These are phyloP conservation scores for Phainopepla nitens DNA, from an alignment of 2,113 vertebrate species.

Conservation along the genomic window DNA sequence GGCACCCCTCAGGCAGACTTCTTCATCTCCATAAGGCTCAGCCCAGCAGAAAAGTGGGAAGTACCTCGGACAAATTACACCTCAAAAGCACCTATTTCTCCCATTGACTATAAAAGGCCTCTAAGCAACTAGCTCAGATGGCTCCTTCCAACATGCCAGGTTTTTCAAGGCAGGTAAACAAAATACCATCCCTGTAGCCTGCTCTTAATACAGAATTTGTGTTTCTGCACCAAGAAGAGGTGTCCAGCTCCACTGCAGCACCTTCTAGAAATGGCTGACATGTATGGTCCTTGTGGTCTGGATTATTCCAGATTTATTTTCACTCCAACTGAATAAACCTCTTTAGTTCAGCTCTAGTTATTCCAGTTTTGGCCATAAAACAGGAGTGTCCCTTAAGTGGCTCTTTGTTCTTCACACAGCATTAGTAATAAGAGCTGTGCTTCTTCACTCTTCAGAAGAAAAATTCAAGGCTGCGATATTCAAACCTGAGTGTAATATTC, in stretches of 20 bases:
- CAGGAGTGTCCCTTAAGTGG: neutral
- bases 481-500: neutral
- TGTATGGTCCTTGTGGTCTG: neutral
- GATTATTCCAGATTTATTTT: neutral
- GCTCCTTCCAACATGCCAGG: neutral
- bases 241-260: neutral
- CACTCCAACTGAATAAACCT: neutral
- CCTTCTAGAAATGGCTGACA: neutral
- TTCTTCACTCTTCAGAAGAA: neutral
- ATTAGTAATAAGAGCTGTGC: neutral
- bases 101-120: neutral
- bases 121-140: neutral
- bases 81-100: neutral
- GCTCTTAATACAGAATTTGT: neutral
- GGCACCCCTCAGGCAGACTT: neutral
- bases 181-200: neutral
- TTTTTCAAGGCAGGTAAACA: neutral
- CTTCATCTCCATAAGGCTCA: neutral
- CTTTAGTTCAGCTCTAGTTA: neutral
- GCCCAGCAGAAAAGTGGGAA: neutral
- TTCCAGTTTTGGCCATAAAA: neutral
- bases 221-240: neutral
- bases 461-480: neutral
- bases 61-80: neutral
- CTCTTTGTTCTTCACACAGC: neutral